Conservation (phyloP, 2,888 invertebrate genomes). For the Cephus pygmeus region DNA sequence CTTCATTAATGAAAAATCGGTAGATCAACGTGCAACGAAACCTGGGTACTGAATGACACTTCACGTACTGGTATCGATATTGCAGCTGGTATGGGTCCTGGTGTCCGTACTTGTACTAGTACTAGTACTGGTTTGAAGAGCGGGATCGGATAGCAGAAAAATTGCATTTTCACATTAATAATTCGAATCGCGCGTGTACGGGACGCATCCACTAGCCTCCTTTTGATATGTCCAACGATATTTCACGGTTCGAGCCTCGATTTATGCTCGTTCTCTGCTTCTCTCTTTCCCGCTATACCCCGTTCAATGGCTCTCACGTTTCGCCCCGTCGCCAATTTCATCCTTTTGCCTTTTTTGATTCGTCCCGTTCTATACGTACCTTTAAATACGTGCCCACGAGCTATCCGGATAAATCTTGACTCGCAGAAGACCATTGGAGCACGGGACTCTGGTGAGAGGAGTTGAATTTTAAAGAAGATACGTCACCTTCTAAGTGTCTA, state of each 20-base stretch:
- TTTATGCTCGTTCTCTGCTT: background rate
- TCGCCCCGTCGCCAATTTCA: background rate
- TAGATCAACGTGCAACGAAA: background rate
- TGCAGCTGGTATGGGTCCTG: background rate
- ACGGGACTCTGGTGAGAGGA: background rate
- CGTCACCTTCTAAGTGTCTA: background rate
- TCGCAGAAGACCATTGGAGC: background rate
- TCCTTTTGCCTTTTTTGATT: background rate
- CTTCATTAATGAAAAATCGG: background rate
- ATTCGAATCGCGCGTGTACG: constrained; percentile 8
- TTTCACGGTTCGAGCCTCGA: constrained; percentile 6
- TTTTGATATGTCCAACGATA: constrained; percentile 6
- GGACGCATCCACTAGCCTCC: background rate
- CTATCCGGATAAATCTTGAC: background rate
- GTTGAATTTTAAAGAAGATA: background rate
- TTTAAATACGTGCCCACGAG: constrained; percentile 1
- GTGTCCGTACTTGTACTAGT: background rate
- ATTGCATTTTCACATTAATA: constrained; percentile 6
- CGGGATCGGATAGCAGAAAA: background rate
- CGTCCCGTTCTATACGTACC: background rate
- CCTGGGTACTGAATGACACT: background rate
- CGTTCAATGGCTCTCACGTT: background rate
- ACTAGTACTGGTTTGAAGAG: background rate
- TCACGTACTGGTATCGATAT: background rate
- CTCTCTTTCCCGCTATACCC: background rate